phyloP scores from a whole-genome alignment of 2,797 vertebrate species.

The Thalassophryne amazonica region DNA sequence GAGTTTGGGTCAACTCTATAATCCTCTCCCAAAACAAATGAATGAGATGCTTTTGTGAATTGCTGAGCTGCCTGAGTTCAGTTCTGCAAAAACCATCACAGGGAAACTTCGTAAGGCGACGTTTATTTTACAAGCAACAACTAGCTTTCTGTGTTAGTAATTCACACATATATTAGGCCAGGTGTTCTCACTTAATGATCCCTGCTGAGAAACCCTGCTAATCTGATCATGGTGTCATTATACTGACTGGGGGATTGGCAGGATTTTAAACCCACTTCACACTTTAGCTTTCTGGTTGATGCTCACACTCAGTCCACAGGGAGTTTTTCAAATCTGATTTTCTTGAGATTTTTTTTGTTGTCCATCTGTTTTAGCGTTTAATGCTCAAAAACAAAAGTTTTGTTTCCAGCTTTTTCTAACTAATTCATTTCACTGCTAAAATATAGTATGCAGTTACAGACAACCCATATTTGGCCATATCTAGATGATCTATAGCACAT shows the following conservation, averaged over 20 bases:
- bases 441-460: neutral
- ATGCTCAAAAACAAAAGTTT: slow-evolving; percentile 17
- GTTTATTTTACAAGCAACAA: slow-evolving; percentile 23
- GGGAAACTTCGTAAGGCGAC: neutral
- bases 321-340: slow-evolving; percentile 35
- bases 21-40: slow-evolving; percentile 7
- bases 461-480: too few species aligned
- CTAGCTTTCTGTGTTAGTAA: slow-evolving; percentile 1
- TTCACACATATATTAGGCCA: neutral
- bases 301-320: slow-evolving; percentile 24
- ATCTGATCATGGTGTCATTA: slow-evolving; percentile 42
- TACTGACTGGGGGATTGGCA: slow-evolving; percentile 17
- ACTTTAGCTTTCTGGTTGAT: slow-evolving; percentile 44
- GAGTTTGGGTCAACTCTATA: slow-evolving; percentile 28
- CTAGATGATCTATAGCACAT: too few species aligned
- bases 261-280: slow-evolving; percentile 40
- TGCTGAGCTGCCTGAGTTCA: slow-evolving; percentile 10
- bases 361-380: slow-evolving; percentile 55
- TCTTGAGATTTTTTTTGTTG: slow-evolving; percentile 35
- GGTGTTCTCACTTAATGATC: neutral
- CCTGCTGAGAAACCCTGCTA: slow-evolving; percentile 8
- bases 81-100: slow-evolving; percentile 23
- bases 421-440: neutral
- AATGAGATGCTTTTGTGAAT: slow-evolving; percentile 7
- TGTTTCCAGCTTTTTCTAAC: slow-evolving; percentile 1